A percentile compares a stretch with the other conserved stretches of the same genome.
Evolutionary conservation across 1,140 invertebrate species (phyloP).

Genomic region (Lepidotrigona ventralis): DNA sequence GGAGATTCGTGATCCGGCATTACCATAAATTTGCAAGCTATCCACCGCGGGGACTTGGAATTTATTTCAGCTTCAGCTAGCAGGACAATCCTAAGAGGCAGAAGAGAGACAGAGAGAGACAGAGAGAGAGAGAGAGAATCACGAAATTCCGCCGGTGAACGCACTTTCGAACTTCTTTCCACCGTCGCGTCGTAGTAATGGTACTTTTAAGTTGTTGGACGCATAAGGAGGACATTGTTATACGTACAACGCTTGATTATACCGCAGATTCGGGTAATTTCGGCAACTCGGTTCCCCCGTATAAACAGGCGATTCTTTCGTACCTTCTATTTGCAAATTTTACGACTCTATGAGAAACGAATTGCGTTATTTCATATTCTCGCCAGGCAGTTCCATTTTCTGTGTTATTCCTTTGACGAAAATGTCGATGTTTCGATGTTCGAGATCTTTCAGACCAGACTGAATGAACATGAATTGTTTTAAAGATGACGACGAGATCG

Average conservation of each 20-base stretch:
- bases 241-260: not conserved
- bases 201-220: conserved; percentile 50
- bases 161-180: conserved; percentile 40
- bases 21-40: conserved; percentile 74
- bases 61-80: conserved; percentile 67
- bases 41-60: conserved; percentile 63
- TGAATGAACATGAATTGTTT: no score
- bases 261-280: not conserved
- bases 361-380: no score
- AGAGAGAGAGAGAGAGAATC: conserved; percentile 30
- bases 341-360: no score
- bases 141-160: conserved; percentile 50
- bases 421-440: no score
- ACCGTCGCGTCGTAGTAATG: conserved; percentile 29
- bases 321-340: no score
- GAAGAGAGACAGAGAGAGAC: not conserved
- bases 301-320: no score
- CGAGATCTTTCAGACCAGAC: no score
- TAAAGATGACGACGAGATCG: no score
- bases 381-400: no score
- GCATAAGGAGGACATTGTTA: conserved; percentile 41
- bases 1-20: conserved; percentile 71
- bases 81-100: conserved; percentile 45
- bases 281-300: no score
- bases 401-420: no score